These are phyloP conservation scores for Plutomurus gul DNA, from an alignment of 1,140 invertebrate species.

Conservation along the genomic window DNA sequence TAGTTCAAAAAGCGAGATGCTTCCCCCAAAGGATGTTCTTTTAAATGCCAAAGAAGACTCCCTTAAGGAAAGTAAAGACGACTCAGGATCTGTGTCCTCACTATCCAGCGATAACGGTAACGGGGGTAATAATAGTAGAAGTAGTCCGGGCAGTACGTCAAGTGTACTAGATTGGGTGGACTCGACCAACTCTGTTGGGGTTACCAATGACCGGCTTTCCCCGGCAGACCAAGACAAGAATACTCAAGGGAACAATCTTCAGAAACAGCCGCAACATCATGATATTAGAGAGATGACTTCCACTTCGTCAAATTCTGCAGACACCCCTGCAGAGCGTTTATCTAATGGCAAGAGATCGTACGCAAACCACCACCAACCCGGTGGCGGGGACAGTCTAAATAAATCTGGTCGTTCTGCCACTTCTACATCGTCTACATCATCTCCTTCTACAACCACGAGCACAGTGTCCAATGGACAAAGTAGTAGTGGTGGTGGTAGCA, in stretches of 20 bases:
- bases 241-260: conserved; percentile 26
- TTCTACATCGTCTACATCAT: neutral
- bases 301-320: neutral
- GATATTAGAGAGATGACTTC: neutral
- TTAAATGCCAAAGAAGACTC: conserved; percentile 23
- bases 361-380: neutral
- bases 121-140: conserved; percentile 20
- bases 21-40: conserved; percentile 14
- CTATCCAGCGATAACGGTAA: conserved; percentile 34
- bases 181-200: neutral
- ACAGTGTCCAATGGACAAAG: neutral
- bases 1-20: conserved; percentile 17
- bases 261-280: neutral
- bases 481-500: neutral
- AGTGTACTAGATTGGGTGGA: conserved; percentile 13
- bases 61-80: conserved; percentile 30
- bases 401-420: conserved; percentile 2
- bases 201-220: neutral
- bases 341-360: neutral
- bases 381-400: neutral
- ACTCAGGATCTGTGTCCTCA: conserved; percentile 36
- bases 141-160: conserved; percentile 33
- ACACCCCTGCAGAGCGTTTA: neutral
- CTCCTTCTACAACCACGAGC: neutral
- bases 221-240: conserved; percentile 14